Conservation (phyloP, 1,140 invertebrate genomes). For the Magallana gigas region DNA sequence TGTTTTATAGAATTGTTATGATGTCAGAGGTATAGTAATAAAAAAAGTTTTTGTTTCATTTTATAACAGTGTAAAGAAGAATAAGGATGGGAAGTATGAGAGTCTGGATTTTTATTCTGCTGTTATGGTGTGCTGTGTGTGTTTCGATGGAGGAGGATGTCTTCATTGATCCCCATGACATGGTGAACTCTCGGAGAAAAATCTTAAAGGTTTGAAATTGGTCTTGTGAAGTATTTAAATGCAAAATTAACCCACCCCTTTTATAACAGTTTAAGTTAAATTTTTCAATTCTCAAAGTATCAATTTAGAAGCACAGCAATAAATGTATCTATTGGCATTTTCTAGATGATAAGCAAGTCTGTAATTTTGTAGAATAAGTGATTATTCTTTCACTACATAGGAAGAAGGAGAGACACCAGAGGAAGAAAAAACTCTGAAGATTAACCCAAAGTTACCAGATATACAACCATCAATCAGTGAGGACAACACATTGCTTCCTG, state of each 20-base stretch:
- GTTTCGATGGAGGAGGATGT: background rate
- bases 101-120: background rate
- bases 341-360: background rate
- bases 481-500: background rate
- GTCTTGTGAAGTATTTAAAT: background rate
- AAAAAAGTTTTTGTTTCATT: no score
- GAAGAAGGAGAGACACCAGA: background rate
- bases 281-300: no score
- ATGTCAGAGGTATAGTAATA: no score
- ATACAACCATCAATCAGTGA: background rate
- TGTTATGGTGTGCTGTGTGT: background rate
- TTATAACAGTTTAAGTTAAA: no score
- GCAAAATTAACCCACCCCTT: background rate
- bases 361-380: background rate
- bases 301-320: no score
- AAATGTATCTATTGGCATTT: background rate
- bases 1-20: no score
- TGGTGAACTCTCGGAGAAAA: constrained; percentile 9
- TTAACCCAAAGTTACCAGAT: background rate
- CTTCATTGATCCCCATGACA: background rate
- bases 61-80: no score
- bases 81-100: background rate
- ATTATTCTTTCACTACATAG: background rate
- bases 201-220: background rate
- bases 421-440: background rate